Percentiles rank a stretch among this genome's conserved stretches.
phyloP scores from a whole-genome alignment of 2,113 vertebrate species.

The Calonectris borealis region DNA sequence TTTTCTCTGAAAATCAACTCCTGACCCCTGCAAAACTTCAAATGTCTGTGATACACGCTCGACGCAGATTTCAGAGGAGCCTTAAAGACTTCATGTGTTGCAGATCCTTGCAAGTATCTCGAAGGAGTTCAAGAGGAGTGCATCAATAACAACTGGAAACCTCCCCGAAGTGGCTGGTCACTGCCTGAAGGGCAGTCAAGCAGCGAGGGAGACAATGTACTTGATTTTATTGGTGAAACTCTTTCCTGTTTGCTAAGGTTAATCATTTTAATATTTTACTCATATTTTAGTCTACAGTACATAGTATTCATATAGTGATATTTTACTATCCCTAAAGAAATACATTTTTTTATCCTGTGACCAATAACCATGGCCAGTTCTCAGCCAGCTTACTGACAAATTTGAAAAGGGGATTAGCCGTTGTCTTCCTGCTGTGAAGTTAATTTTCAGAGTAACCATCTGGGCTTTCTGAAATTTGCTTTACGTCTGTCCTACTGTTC shows the following conservation, averaged over 20 bases:
- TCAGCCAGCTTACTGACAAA: neutral
- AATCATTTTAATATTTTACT: neutral
- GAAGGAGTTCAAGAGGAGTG: neutral
- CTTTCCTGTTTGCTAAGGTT: neutral
- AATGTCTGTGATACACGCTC: too few relatives aligned
- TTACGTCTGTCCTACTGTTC: neutral
- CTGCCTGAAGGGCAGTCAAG: neutral
- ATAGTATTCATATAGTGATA: neutral
- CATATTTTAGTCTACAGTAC: neutral
- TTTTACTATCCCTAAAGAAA: neutral
- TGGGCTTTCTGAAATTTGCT: neutral
- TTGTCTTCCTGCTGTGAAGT: neutral
- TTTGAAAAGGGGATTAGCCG: neutral
- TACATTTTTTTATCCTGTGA: neutral
- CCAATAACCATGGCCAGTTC: neutral
- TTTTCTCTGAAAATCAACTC: neutral
- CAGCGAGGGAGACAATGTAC: neutral
- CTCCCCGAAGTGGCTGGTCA: accelerated
- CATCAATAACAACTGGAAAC: neutral
- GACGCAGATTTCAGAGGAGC: neutral
- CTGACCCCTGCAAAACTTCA: neutral
- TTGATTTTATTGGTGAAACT: neutral
- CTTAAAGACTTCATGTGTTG: neutral
- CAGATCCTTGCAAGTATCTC: neutral
- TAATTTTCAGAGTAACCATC: neutral